phyloP scores from a whole-genome alignment of 2,888 invertebrate species.

The Drosophila colorata region DNA sequence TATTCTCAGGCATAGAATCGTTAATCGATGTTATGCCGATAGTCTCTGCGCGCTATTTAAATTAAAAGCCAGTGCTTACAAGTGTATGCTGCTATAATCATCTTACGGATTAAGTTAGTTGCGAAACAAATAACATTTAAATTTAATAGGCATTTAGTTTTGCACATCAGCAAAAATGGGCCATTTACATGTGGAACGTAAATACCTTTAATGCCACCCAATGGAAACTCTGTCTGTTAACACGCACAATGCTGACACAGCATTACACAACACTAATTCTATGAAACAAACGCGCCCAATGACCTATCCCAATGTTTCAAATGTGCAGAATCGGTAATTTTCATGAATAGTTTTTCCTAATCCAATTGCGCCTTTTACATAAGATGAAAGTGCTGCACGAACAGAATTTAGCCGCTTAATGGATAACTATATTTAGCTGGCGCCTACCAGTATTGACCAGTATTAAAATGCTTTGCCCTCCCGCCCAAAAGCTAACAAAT shows the following conservation, averaged over 20 bases:
- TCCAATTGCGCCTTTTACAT: slow-evolving; percentile 38
- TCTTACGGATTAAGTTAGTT: not conserved
- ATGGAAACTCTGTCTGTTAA: not conserved
- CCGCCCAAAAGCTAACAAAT: slow-evolving; percentile 38
- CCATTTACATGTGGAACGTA: not conserved
- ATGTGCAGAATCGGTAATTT: slow-evolving; percentile 43
- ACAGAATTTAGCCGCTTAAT: slow-evolving; percentile 50
- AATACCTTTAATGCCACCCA: not conserved
- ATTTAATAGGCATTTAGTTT: not conserved
- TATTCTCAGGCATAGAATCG: not conserved
- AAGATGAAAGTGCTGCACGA: slow-evolving; percentile 16
- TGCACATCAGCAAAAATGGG: not conserved
- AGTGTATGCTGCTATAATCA: not conserved
- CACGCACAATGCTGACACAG: not conserved
- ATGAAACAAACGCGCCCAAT: not conserved
- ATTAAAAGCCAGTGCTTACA: not conserved
- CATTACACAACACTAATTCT: slow-evolving; percentile 26
- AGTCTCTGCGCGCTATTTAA: not conserved
- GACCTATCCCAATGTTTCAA: slow-evolving; percentile 50
- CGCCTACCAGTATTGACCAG: slow-evolving; percentile 41
- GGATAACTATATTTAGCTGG: slow-evolving; percentile 51
- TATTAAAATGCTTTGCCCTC: slow-evolving; percentile 27
- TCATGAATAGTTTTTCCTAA: slow-evolving; percentile 23
- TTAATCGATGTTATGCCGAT: slow-evolving; percentile 15
- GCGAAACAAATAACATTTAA: not conserved